Evolutionary conservation across 2,888 invertebrate genomes (phyloP), one percentile per base, ranked within the genome.

Genomic region (Torymus texanus): DNA sequence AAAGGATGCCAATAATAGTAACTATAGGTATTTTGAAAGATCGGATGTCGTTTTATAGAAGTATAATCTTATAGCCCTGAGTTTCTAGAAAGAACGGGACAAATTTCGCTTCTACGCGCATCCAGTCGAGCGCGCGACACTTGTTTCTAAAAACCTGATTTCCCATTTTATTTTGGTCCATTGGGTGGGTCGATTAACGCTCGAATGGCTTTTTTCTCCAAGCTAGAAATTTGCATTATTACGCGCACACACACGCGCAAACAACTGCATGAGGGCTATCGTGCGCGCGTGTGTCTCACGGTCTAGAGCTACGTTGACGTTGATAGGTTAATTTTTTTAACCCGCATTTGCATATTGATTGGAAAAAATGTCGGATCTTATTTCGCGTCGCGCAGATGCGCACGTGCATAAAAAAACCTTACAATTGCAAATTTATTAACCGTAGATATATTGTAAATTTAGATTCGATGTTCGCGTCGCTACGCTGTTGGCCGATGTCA

Each of bases 281-380:
- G 8, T 41, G 21, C 24, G 50, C 8, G 10, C 1, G 56, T 58
- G 56, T 24, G 65, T 51, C 66, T 56, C 41, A 8, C 41, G 41
- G 41, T 8, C 41, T 41, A 41, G 65, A 29, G 13, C 41, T 13
- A 14, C 56, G 50, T 53, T 61, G 67, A 51, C 67, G 61, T 21
- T 24, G 67, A 61, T 16, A n/a, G 61, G 29, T 61, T 68, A 61
- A 75, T 61, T 68, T 68, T 73, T 75, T 75, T 55, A 51, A 59
- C 66, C 21, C 51, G 59, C 55, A 75, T 68, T 75, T 75, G 62
- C 68, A 75, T 75, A 53, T 75, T 61, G n/a, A 75, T 68, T 68
- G 68, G 67, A 61, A 75, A 56, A 75, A 61, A 74, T 56, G 58
- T 21, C 24, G 59, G 16, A 53, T 61, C 24, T 67, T 24, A 18